phyloP scores from a whole-genome alignment of 2,888 invertebrate genomes.

The Epistrophe grossulariae region DNA sequence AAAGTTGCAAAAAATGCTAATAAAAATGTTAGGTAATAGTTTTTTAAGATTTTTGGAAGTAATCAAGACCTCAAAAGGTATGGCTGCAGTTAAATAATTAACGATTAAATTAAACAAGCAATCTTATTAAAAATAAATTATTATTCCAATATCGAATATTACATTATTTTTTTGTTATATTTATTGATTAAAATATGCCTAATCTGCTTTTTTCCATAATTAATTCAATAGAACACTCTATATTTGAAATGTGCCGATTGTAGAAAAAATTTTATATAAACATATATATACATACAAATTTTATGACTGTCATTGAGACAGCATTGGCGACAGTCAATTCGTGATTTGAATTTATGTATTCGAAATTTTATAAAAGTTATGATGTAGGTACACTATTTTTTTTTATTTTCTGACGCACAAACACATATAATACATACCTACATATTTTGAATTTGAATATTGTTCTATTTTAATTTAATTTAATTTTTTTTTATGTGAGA shows the following conservation, averaged over 20 bases:
- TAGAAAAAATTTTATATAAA: not conserved
- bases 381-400: not conserved
- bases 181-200: not conserved
- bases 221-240: not conserved
- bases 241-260: not conserved
- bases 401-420: not conserved
- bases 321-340: conserved; percentile 48
- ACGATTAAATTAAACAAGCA: not conserved
- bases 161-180: not conserved
- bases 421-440: too few species aligned
- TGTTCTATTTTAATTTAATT: not conserved
- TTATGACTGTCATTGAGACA: conserved; percentile 35
- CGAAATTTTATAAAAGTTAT: not conserved
- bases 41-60: not conserved
- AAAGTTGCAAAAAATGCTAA: too few species aligned
- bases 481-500: not conserved
- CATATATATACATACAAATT: not conserved
- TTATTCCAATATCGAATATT: conserved; percentile 8
- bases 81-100: not conserved
- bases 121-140: not conserved
- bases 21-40: too few species aligned
- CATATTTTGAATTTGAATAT: not conserved
- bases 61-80: not conserved
- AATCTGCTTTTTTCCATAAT: not conserved
- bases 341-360: conserved; percentile 55